phyloP scores from a whole-genome alignment of 2,113 vertebrate genomes.

The Struthidea cinerea region DNA sequence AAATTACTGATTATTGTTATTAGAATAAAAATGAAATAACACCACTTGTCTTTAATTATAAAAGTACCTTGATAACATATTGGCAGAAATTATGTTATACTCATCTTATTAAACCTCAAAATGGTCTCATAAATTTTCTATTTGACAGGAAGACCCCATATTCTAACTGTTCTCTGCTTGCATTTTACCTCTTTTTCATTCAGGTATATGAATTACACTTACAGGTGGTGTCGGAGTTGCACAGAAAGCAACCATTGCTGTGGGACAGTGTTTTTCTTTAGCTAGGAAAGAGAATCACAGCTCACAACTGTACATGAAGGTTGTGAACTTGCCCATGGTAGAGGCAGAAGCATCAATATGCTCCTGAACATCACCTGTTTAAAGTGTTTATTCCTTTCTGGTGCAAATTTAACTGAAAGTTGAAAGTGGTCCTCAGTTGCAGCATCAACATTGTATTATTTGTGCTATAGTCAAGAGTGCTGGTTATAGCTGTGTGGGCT shows the following conservation, averaged over 20 bases:
- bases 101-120: neutral
- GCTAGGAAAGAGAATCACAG: neutral
- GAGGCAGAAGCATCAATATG: neutral
- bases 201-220: neutral
- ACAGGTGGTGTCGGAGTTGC: neutral
- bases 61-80: neutral
- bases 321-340: neutral
- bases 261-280: neutral
- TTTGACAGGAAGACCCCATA: neutral
- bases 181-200: neutral
- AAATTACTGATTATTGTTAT: neutral
- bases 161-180: neutral
- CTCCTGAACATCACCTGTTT: neutral
- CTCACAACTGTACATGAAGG: neutral
- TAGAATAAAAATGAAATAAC: neutral
- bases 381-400: neutral
- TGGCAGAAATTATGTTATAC: neutral
- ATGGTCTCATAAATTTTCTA: neutral
- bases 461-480: neutral
- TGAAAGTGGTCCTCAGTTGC: neutral
- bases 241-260: neutral
- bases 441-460: neutral
- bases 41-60: neutral
- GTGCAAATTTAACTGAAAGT: neutral
- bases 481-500: neutral